phyloP scores from a whole-genome alignment of 2,113 vertebrate species.

The Dryoscopus gambensis region DNA sequence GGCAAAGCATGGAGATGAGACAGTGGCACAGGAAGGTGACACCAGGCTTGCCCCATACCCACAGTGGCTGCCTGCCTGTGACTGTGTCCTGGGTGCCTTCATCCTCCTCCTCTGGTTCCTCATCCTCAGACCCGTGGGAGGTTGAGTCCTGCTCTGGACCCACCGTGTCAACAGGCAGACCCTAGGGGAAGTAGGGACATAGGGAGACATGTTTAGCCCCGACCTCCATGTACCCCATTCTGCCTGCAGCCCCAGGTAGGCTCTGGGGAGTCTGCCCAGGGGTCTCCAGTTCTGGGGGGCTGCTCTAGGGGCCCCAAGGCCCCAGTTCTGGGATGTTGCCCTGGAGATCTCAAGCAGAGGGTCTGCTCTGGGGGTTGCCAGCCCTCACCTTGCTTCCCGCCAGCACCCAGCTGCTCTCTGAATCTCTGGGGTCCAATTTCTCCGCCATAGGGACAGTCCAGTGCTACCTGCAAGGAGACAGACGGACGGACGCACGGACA shows the following conservation, averaged over 20 bases:
- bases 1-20: neutral
- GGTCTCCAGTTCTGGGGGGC: neutral
- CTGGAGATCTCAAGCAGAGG: neutral
- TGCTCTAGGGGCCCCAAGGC: neutral
- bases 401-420: constrained; percentile 70
- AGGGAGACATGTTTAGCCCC: neutral
- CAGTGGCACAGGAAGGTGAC: neutral
- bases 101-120: neutral
- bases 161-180: constrained; percentile 47
- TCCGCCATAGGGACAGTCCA: constrained; percentile 43
- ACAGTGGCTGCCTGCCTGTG: neutral
- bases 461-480: constrained; percentile 21
- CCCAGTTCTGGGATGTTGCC: neutral
- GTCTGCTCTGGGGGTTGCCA: neutral
- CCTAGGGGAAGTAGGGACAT: neutral
- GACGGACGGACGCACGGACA: neutral
- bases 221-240: neutral
- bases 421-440: constrained; percentile 12
- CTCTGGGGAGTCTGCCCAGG: neutral
- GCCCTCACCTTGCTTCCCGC: constrained; percentile 59
- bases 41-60: neutral
- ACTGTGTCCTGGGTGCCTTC: neutral
- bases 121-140: neutral
- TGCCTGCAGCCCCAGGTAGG: neutral
- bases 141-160: neutral